Evolutionary conservation across 2,113 vertebrate genomes (phyloP).

Genomic region (Bubo bubo): DNA sequence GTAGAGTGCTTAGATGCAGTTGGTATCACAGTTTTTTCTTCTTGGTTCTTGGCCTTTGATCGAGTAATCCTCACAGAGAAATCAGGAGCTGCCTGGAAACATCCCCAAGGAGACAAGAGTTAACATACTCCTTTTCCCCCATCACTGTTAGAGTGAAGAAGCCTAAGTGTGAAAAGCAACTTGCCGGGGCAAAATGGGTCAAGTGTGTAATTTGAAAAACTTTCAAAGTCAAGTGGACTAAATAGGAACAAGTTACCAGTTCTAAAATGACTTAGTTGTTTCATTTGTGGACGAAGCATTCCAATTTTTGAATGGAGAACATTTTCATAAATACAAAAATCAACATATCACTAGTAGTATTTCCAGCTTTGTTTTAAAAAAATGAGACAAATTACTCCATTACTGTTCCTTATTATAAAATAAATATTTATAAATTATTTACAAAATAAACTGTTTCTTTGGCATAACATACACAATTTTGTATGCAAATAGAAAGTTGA

Average conservation of each 20-base stretch:
- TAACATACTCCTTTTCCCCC: not conserved
- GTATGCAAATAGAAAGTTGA: not conserved
- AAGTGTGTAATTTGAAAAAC: not conserved
- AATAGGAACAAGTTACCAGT: not conserved
- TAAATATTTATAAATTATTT: not conserved
- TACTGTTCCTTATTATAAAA: not conserved
- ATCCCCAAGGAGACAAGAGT: not conserved
- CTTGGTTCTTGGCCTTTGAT: constrained; percentile 70
- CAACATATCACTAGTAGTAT: not conserved
- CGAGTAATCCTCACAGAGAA: constrained; percentile 70
- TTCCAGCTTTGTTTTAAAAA: not conserved
- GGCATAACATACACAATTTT: not conserved
- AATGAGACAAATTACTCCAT: not conserved
- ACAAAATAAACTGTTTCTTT: not conserved
- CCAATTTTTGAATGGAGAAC: not conserved
- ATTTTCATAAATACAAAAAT: not conserved
- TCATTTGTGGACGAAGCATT: not conserved
- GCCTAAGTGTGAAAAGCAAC: not conserved
- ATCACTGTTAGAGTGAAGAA: not conserved
- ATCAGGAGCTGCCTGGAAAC: constrained; percentile 56
- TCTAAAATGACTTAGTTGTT: not conserved
- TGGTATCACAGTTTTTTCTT: constrained; percentile 45
- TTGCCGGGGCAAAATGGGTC: not conserved
- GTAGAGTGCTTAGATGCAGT: not conserved
- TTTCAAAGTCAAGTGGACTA: not conserved